Evolutionary conservation across 2,888 invertebrate genomes (phyloP).

Genomic region (Herminia tarsipennalis): DNA sequence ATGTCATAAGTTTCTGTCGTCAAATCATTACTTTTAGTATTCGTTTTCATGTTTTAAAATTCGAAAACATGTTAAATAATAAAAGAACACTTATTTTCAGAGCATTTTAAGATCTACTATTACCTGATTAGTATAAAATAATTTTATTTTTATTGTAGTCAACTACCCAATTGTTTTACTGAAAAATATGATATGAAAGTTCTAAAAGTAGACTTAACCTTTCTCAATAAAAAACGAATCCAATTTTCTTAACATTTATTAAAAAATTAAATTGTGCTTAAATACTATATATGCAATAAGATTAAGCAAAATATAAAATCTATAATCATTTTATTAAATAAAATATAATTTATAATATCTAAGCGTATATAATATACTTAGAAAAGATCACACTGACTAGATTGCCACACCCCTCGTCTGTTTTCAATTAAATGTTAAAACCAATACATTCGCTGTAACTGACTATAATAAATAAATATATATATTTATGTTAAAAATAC

Average conservation of each 20-base stretch:
- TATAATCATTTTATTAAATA: slow-evolving; percentile 48
- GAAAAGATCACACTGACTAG: slow-evolving; percentile 84
- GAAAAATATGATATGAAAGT: too few relatives aligned
- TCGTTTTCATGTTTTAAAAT: too few relatives aligned
- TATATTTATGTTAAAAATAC: neutral
- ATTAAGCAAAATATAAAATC: slow-evolving; percentile 50
- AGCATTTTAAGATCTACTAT: too few relatives aligned
- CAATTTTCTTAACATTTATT: slow-evolving; percentile 43
- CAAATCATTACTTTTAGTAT: too few relatives aligned
- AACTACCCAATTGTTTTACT: too few relatives aligned
- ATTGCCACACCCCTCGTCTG: slow-evolving; percentile 84
- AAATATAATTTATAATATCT: slow-evolving; percentile 48
- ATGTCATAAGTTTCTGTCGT: too few relatives aligned
- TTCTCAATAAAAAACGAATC: slow-evolving; percentile 29
- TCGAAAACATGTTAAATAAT: too few relatives aligned
- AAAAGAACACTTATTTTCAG: too few relatives aligned
- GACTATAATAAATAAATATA: neutral
- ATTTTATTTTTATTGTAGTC: too few relatives aligned
- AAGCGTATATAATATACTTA: slow-evolving; percentile 45
- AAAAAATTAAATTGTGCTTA: slow-evolving; percentile 47
- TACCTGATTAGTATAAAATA: too few relatives aligned
- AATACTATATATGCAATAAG: slow-evolving; percentile 25
- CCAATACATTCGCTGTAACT: slow-evolving; percentile 25
- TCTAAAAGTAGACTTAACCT: too few relatives aligned
- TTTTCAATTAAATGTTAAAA: slow-evolving; percentile 45